Evolutionary conservation across 2,888 invertebrate genomes (phyloP).

Genomic region (Heliconius cydno): DNA sequence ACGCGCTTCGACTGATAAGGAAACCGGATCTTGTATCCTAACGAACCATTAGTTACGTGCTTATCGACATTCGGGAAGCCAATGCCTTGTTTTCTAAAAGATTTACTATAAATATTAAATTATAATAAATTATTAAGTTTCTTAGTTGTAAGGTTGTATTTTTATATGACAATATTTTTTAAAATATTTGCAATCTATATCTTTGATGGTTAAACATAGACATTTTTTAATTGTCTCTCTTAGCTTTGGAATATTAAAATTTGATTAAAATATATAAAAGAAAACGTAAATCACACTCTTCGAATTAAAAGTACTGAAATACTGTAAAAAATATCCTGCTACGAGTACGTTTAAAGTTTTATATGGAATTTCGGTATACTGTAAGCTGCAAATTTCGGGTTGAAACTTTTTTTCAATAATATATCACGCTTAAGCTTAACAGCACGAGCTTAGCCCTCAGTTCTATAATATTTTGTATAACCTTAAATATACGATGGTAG

Average conservation of each 20-base stretch:
- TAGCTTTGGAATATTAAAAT: not conserved
- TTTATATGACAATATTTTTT: not conserved
- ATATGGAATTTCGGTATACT: not conserved
- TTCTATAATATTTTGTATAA: too few relatives aligned
- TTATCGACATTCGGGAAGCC: constrained; percentile 29
- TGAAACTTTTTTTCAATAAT: not conserved
- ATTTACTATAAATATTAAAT: constrained; percentile 6
- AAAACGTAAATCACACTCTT: not conserved
- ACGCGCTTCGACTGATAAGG: constrained; percentile 35
- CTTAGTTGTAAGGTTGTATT: not conserved
- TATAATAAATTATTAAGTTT: not conserved
- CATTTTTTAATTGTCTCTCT: not conserved
- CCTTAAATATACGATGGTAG: not conserved
- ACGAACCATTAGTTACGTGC: constrained; percentile 32
- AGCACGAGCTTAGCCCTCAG: too few relatives aligned
- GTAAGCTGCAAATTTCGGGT: not conserved
- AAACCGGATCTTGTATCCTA: constrained; percentile 38
- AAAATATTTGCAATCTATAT: too few relatives aligned
- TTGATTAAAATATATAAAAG: too few relatives aligned
- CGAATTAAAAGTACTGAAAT: not conserved
- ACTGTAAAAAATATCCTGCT: not conserved
- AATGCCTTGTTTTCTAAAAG: constrained; percentile 19
- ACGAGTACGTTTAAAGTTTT: not conserved
- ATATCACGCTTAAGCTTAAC: not conserved
- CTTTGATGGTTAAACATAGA: not conserved